These are phyloP conservation scores for Pluvianellus socialis DNA, from an alignment of 2,113 vertebrate genomes.

Conservation along the genomic window DNA sequence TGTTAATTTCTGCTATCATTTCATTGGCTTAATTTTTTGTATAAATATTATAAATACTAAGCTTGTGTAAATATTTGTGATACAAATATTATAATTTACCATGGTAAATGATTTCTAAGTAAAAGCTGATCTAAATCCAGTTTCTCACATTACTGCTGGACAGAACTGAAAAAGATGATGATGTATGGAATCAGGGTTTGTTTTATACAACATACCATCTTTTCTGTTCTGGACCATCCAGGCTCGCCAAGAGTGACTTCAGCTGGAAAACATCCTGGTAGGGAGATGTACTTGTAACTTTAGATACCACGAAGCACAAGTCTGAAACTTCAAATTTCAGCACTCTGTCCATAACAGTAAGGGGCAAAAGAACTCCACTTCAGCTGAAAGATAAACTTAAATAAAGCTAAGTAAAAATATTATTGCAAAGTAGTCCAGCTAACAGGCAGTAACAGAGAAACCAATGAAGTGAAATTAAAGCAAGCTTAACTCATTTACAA, in stretches of 20 bases:
- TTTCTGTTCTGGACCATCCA: constrained; percentile 36
- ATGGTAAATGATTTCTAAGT: neutral
- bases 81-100: neutral
- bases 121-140: neutral
- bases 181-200: neutral
- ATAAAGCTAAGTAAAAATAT: constrained; percentile 24
- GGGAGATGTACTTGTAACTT: constrained; percentile 7
- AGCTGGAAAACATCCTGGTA: constrained; percentile 61
- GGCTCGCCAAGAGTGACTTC: constrained; percentile 56
- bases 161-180: neutral
- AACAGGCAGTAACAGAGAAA: constrained; percentile 13
- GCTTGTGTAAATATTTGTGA: neutral
- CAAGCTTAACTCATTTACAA: neutral
- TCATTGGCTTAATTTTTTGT: neutral
- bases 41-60: neutral
- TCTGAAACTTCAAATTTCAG: constrained; percentile 42
- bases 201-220: constrained; percentile 10
- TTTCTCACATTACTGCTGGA: neutral
- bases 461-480: neutral
- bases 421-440: neutral
- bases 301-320: constrained; percentile 6
- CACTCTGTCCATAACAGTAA: constrained; percentile 22
- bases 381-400: constrained; percentile 12
- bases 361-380: constrained; percentile 7
- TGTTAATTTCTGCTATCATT: neutral